phyloP scores from a whole-genome alignment of 2,888 invertebrate genomes.

The Sphecodes monilicornis region DNA sequence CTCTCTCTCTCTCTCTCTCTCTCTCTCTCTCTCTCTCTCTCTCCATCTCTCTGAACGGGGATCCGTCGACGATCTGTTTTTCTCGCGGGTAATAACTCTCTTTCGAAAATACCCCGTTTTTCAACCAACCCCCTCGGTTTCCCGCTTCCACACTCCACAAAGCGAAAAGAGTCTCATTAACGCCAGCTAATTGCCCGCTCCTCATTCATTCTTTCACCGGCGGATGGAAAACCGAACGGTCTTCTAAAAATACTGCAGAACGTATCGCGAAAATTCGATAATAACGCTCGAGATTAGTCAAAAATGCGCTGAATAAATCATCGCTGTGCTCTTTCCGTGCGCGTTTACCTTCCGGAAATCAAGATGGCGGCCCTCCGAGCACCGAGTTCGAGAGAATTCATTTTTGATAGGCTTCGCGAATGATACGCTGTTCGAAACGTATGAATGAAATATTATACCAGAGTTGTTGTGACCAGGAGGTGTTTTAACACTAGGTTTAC shows the following conservation, averaged over 20 bases:
- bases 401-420: neutral
- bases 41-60: neutral
- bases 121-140: neutral
- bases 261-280: neutral
- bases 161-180: neutral
- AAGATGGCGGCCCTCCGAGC: neutral
- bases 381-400: neutral
- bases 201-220: neutral
- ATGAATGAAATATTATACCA: neutral
- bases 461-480: neutral
- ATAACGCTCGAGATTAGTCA: neutral
- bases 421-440: neutral
- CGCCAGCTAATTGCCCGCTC: neutral
- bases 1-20: too few species aligned
- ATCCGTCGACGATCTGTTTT: neutral
- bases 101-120: conserved; percentile 3
- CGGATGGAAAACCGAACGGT: neutral
- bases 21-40: neutral
- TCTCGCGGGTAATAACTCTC: neutral
- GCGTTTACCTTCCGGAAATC: neutral
- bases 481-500: too few species aligned
- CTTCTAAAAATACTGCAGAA: neutral
- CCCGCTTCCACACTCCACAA: neutral
- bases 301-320: neutral
- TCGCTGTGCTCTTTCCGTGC: neutral